phyloP scores from a whole-genome alignment of 2,888 invertebrate species.

The Creontiades dilutus region DNA sequence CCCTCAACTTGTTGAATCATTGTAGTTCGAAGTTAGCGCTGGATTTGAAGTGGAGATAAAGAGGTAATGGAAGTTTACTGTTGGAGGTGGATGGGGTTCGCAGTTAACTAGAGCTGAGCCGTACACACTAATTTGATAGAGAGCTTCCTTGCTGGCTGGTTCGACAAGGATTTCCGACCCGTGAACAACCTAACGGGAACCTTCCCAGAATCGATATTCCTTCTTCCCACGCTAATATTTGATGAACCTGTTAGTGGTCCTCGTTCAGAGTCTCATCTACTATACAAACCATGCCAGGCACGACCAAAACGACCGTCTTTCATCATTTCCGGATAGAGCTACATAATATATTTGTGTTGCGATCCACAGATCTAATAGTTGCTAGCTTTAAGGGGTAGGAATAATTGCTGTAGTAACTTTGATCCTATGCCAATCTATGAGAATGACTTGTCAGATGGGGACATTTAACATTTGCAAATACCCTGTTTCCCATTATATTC shows the following conservation, averaged over 20 bases:
- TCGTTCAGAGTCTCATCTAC: background rate
- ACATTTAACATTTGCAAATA: too few species aligned
- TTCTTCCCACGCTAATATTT: conserved; percentile 25
- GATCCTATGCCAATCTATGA: too few species aligned
- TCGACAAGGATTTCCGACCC: conserved; percentile 13
- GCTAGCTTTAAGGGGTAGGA: too few species aligned
- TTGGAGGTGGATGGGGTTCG: background rate
- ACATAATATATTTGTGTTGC: too few species aligned
- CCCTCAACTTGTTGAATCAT: conserved; percentile 27
- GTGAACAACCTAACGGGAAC: background rate
- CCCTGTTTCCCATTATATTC: too few species aligned
- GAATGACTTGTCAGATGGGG: too few species aligned
- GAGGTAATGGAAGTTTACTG: background rate
- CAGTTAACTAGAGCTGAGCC: background rate
- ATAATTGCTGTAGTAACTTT: too few species aligned
- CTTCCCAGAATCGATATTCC: background rate
- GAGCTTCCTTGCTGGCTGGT: conserved; percentile 11
- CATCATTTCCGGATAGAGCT: too few species aligned
- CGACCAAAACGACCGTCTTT: too few species aligned
- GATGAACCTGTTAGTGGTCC: background rate
- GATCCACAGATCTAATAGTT: too few species aligned
- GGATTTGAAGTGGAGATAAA: conserved; percentile 26
- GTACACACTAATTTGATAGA: conserved; percentile 35
- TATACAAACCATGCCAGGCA: background rate
- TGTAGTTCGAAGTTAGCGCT: background rate